Evolutionary conservation across 2,797 vertebrate species (phyloP), one percentile per base, ranked within the genome.

Genomic region (Gadopsis marmoratus): DNA sequence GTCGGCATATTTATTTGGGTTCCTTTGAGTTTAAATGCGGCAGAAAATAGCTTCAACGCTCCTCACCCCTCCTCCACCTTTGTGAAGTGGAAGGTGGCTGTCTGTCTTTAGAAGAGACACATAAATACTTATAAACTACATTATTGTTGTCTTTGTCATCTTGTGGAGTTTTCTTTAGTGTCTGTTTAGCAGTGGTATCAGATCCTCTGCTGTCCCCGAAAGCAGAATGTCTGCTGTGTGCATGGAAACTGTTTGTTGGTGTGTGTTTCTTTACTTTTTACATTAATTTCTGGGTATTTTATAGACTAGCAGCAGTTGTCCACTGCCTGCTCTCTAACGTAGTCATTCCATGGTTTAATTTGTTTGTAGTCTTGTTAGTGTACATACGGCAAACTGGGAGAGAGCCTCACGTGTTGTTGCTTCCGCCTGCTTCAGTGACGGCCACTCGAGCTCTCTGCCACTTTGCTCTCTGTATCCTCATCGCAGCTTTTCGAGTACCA

Each of bases 281-380:
- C 76, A 47, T 86, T 66, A 58, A 39, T 76, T 68, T 87, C 16
- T 83, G 50, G 75, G 87, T 66, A 67, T 84, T 88, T 82, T 83
- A 41, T 72, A 79, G 72, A 79, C 63, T 37, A 39, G 81, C 69
- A 73, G 63, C 83, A 60, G 80, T 69, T 56, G 50, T 74, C 47
- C 39, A 29, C 62, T 10, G 76, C 75, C 68, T 76, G 78, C 82
- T 78, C 41, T 83, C 80, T 75, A 73, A 74, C 67, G 83, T 76
- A 83, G 67, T 91, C 93, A 94, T 95, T 95, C 93, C 93, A 88
- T 87, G 58, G 53, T 87, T 92, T 88, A 17, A 71, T 93, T 90
- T 87, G 79, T 92, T 70, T 77, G 50, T 91, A 58, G 71, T 86
- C 48, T 79, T 79, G 60, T 82, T 83, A 41, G 85, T 56, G 66